Base-by-base conservation (phyloP, 2,888 invertebrate species). In the Perithous albicinctus region DNA sequence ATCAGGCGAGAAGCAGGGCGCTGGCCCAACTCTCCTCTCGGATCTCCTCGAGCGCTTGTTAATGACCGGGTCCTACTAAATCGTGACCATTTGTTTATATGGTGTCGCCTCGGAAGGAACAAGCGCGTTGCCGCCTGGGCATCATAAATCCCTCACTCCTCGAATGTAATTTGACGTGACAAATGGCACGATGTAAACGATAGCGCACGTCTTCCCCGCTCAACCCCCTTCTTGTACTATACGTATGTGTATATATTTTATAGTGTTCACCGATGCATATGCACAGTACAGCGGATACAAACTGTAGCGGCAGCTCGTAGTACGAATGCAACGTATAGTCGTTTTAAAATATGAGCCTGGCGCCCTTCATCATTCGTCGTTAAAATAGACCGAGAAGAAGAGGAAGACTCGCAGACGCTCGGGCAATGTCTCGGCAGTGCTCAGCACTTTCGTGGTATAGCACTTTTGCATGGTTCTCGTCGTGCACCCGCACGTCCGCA, bases 121-220 rank as follows among this genome's bases (percentile, higher is more conserved):
- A 88, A 87, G 87, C 87, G 77, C 86, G 85, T 86, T 84, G 80
- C 86, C 80, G 82, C 82, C 72, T 80, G 88, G 82, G 86, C 88
- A 88, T 89, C 90, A 90, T 90, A 90, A 91, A 90, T 91, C 90
- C 88, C 82, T 85, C 86, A 82, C 75, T 78, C 82, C 85, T 85
- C 85, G 86, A 85, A 86, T 86, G 87, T 87, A 90, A 90, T 90
- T 91, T 90, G 90, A 91, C 90, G 88, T 90, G 91, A 91, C 90
- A 90, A 91, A 91, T 89, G 90, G 90, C 88, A 89, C 78, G 89
- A 90, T 90, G 90, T 89, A 88, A 89, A 79, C 90, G 90, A 90
- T 90, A 89, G 85, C 87, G 85, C 82, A 85, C 80, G 80, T 73
- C 80, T 46, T 67, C 43, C 76, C 76, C 56, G 26, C 20, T 61